Evolutionary conservation across 2,113 vertebrate genomes (phyloP), one percentile per base, ranked within the genome.

Genomic region (Oryzias celebensis): DNA sequence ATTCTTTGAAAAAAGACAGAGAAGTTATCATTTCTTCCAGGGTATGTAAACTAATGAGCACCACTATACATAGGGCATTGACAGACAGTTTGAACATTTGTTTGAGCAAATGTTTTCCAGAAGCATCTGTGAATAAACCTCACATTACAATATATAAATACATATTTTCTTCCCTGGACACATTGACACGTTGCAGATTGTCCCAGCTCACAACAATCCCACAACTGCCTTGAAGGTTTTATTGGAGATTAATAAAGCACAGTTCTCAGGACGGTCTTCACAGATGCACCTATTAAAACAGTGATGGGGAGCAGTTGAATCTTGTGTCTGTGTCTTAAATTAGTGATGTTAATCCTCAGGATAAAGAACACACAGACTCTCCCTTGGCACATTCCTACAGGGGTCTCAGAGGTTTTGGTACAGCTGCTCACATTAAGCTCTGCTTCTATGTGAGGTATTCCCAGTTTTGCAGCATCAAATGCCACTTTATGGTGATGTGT

Each of bases 261-360:
- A 48, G 14, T 61, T 43, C 51, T 54, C 7, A 48, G 18, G 18
- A 10, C 4, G 23, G 24, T 65, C 26, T 5, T 49, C 26, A 58
- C 60, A 75, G 62, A 68, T 73, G 68, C 68, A 52, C 45, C 65
- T n/a, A 68, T 75, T 75, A 56, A 46, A 76, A 54, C 67, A 65
- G 64, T 67, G 60, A 78, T 63, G 51, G 71, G 68, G 57, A 57
- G 55, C 78, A 71, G 68, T 81, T 77, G 73, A 58, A 46, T 68
- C 58, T 77, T 78, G 47, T 65, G 62, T 57, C 28, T 61, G 14
- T 49, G 46, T 75, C 81, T 86, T 81, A 53, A 48, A 78, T 83
- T 75, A 78, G 68, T 58, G 46, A 73, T 52, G 48, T 67, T 75
- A 85, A 82, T 82, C 77, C 83, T 47, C 44, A 17, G 20, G 18